Percentiles rank a stretch among this genome's conserved stretches.
Conservation (phyloP, 2,113 vertebrate genomes). For the Sialia sialis region DNA sequence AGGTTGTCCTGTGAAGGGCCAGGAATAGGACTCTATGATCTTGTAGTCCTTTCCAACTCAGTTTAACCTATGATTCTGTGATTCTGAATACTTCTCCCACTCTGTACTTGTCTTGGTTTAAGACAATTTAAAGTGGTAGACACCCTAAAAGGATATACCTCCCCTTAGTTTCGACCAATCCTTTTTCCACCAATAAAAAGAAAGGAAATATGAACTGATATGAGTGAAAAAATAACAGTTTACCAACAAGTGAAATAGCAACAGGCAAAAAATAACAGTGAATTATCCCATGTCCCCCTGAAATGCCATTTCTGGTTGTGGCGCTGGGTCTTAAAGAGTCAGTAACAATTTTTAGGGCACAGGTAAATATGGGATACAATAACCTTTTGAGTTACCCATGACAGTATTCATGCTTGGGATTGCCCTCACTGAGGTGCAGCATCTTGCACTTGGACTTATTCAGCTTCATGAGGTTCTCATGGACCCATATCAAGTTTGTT, state of each 20-base stretch:
- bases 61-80: neutral
- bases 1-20: no score
- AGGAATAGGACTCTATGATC: accelerated
- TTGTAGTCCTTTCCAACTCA: neutral
- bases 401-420: neutral
- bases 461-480: neutral
- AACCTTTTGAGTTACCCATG: no score
- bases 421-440: neutral
- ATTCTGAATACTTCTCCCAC: neutral
- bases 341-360: neutral
- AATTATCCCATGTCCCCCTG: neutral
- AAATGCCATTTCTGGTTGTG: neutral
- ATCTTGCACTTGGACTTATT: neutral
- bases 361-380: neutral
- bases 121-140: neutral
- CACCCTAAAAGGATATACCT: neutral
- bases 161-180: neutral
- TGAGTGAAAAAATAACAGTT: neutral
- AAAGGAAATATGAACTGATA: accelerated
- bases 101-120: neutral
- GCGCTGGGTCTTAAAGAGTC: neutral
- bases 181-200: neutral
- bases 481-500: neutral
- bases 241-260: neutral
- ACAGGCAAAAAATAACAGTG: neutral